A percentile compares a stretch with the other conserved stretches of the same genome.
Evolutionary conservation across 1,140 invertebrate species (phyloP).

Genomic region (Magallana angulata): DNA sequence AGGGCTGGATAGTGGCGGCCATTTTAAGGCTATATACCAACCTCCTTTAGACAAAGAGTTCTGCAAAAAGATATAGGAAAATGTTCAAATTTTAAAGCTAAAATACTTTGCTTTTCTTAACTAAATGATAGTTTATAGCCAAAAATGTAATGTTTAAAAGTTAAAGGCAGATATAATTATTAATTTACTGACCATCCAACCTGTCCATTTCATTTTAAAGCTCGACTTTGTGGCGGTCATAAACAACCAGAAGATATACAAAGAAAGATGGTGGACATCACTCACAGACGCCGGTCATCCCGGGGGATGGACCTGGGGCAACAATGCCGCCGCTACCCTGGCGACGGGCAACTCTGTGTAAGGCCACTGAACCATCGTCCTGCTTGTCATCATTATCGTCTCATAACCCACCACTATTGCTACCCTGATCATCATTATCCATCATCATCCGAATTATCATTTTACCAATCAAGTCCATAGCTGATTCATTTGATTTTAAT

Average conservation of each 20-base stretch:
- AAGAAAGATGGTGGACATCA: constrained; percentile 55
- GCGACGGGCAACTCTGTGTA: constrained; percentile 40
- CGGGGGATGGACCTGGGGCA: constrained; percentile 47
- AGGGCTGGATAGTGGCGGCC: too few relatives aligned
- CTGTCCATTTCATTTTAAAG: neutral
- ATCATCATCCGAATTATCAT: neutral
- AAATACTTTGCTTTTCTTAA: too few relatives aligned
- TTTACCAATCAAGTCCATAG: neutral
- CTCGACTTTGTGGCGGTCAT: neutral
- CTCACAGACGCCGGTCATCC: constrained; percentile 45
- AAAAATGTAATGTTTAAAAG: too few relatives aligned
- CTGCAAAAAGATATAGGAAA: too few relatives aligned
- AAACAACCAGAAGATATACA: neutral
- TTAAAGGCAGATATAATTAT: too few relatives aligned
- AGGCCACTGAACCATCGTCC: neutral
- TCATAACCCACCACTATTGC: neutral
- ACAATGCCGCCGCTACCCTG: neutral
- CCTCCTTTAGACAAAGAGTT: too few relatives aligned
- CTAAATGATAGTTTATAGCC: too few relatives aligned
- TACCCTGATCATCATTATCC: neutral
- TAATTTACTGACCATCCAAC: too few relatives aligned
- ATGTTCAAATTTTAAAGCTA: too few relatives aligned
- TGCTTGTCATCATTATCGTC: neutral
- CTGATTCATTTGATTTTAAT: neutral
- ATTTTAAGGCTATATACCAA: too few relatives aligned